Evolutionary conservation across 2,113 vertebrate genomes (phyloP), one percentile per base, ranked within the genome.

Genomic region (Ovis canadensis): DNA sequence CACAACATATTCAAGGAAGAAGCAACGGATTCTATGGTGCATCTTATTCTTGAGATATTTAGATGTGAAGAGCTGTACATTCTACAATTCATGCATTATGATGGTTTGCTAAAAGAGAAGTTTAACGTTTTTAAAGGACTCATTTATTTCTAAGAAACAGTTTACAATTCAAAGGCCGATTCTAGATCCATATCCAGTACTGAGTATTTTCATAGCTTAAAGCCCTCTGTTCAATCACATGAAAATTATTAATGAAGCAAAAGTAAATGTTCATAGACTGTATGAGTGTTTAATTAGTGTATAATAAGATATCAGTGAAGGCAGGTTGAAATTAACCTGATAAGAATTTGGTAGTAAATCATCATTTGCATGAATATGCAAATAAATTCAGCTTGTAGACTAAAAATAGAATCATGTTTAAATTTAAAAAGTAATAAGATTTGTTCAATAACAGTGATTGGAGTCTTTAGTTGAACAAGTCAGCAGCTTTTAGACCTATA

Each of bases 331-430:
- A 80, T 86, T 96, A 95, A 96, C 60, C 54, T 78, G 45, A 78
- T 71, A 71, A 96, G 82, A 97, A 82, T 67, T 90, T 12, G 6
- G 88, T 92, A 95, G 96, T 52, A 95, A 83, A 87, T 83, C 48
- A 93, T 43, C 12, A 88, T 92, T 92, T 96, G 54, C 29, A 95
- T 94, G 91, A 71, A 36, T 71, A 90, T 88, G 19, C 89, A 90
- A 94, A 85, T 89, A 62, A 88, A 82, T 95, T 92, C 86, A 93
- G 33, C 5, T 17, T 52, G 29, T 29, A 80, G 55, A 90, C 45
- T 59, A 87, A 94, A 96, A 94, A 54, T 64, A 92, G n/a, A 96
- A 3, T 14, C 31, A 81, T 71, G 40, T 50, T 85, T 71, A 87
- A 90, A 90, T 50, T 96, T 78, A 13, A 50, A 93, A 96, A 95